A percentile compares a stretch with the other conserved stretches of the same genome.
phyloP scores from a whole-genome alignment of 2,888 invertebrate genomes.

The Cerastoderma edule region DNA sequence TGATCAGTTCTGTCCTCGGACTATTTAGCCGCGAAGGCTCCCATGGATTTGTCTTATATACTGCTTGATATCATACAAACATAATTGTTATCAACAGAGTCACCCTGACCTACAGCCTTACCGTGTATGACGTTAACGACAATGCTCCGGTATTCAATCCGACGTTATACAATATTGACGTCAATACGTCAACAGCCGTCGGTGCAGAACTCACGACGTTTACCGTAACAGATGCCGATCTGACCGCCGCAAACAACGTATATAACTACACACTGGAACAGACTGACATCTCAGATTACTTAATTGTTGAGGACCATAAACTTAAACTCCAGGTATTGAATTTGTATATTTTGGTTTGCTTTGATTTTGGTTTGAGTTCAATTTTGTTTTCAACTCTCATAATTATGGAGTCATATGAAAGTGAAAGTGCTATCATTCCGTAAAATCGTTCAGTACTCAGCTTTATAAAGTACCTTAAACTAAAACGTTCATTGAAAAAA shows the following conservation, averaged over 20 bases:
- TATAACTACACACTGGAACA: constrained; percentile 29
- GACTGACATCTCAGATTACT: constrained; percentile 27
- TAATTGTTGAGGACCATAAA: constrained; percentile 27
- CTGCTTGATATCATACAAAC: no score
- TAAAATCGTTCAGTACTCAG: no score
- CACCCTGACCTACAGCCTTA: constrained; percentile 40
- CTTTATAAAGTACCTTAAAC: no score
- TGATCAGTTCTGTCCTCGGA: no score
- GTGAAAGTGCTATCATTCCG: no score
- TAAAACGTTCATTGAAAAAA: no score
- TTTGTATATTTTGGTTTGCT: background rate
- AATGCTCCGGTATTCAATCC: constrained; percentile 39
- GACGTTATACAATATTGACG: constrained; percentile 11
- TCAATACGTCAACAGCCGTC: constrained; percentile 13
- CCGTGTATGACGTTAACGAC: constrained; percentile 49
- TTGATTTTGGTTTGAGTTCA: background rate
- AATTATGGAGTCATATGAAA: no score
- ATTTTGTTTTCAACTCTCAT: no score
- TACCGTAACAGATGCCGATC: constrained; percentile 38
- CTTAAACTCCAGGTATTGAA: constrained; percentile 27
- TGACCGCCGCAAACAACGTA: constrained; percentile 44
- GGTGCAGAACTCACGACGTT: constrained; percentile 30
- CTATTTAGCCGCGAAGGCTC: no score
- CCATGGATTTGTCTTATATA: no score
- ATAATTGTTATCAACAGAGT: constrained; percentile 28